A percentile compares a stretch with the other conserved stretches of the same genome.
These are phyloP conservation scores for Chrysopilus asiliformis DNA, from an alignment of 2,888 invertebrate genomes.

Conservation along the genomic window DNA sequence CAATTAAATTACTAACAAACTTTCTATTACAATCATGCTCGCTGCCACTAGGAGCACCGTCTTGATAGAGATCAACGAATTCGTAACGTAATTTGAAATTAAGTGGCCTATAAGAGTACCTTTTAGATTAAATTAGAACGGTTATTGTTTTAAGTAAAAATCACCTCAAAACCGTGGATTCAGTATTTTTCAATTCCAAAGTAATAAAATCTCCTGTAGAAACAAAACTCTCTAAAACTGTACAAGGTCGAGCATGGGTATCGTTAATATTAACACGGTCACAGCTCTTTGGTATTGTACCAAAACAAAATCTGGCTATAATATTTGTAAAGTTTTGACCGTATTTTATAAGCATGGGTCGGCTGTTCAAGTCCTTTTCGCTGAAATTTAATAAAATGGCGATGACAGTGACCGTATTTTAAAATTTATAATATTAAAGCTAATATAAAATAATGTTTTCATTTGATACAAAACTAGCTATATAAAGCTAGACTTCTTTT, in stretches of 20 bases:
- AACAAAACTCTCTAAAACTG: constrained; percentile 67
- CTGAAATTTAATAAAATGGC: too few species aligned
- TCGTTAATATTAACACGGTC: constrained; percentile 59
- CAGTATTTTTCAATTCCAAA: constrained; percentile 61
- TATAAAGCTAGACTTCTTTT: too few species aligned
- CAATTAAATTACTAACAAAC: constrained; percentile 50
- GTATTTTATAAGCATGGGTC: constrained; percentile 37
- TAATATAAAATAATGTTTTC: too few species aligned
- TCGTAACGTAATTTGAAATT: constrained; percentile 77
- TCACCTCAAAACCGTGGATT: constrained; percentile 75
- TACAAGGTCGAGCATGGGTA: constrained; percentile 54
- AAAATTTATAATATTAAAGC: too few species aligned
- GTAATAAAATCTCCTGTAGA: constrained; percentile 70
- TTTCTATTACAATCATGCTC: constrained; percentile 53
- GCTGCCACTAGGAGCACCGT: constrained; percentile 66
- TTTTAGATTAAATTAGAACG: not conserved
- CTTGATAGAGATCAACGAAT: constrained; percentile 77
- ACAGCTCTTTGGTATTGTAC: constrained; percentile 67
- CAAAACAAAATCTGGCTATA: constrained; percentile 68
- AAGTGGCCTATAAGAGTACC: constrained; percentile 50
- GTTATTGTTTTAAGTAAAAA: not conserved
- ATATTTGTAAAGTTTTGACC: constrained; percentile 57
- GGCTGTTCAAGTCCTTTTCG: constrained; percentile 30
- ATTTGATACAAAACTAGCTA: too few species aligned
- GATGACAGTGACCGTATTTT: too few species aligned